A percentile compares a stretch with the other conserved stretches of the same genome.
Evolutionary conservation across 2,113 vertebrate species (phyloP).

Genomic region (Lophius piscatorius): DNA sequence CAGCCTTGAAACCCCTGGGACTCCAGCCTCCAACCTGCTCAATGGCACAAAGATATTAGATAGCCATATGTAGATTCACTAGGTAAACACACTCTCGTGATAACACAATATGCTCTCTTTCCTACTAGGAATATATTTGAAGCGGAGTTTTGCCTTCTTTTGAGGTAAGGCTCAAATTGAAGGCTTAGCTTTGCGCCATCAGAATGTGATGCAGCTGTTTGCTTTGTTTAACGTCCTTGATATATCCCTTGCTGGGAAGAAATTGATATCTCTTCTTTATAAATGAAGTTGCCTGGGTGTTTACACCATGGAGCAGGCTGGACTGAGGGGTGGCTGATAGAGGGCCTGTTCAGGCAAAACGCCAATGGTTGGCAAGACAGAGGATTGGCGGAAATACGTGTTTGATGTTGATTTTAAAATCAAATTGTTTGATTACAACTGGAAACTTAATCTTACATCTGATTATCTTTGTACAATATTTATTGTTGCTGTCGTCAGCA

Average conservation of each 20-base stretch:
- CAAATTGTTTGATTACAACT: conserved; percentile 9
- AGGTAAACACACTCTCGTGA: conserved; percentile 78
- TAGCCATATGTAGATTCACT: conserved; percentile 83
- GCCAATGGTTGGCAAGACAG: no score
- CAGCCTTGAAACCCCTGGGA: conserved; percentile 74
- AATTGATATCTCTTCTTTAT: conserved; percentile 76
- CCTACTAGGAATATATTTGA: conserved; percentile 74
- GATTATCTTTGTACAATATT: conserved; percentile 29
- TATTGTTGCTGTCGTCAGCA: conserved; percentile 16
- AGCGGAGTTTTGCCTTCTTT: conserved; percentile 68
- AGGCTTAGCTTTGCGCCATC: conserved; percentile 73
- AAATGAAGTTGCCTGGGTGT: conserved; percentile 68
- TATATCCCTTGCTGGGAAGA: conserved; percentile 74
- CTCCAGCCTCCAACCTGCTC: conserved; percentile 68
- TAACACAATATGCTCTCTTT: conserved; percentile 71
- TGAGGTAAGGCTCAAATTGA: conserved; percentile 67
- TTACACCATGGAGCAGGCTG: conserved; percentile 56
- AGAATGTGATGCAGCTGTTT: conserved; percentile 76
- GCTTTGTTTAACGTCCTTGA: conserved; percentile 79
- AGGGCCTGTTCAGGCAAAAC: conserved; percentile 16
- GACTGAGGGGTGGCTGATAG: conserved; percentile 37
- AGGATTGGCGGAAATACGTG: background rate
- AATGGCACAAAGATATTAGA: conserved; percentile 82
- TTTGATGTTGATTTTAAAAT: conserved; percentile 6
- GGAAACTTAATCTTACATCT: conserved; percentile 2